These are phyloP conservation scores for Azemiops feae DNA, from an alignment of 2,113 vertebrate species.

Conservation along the genomic window DNA sequence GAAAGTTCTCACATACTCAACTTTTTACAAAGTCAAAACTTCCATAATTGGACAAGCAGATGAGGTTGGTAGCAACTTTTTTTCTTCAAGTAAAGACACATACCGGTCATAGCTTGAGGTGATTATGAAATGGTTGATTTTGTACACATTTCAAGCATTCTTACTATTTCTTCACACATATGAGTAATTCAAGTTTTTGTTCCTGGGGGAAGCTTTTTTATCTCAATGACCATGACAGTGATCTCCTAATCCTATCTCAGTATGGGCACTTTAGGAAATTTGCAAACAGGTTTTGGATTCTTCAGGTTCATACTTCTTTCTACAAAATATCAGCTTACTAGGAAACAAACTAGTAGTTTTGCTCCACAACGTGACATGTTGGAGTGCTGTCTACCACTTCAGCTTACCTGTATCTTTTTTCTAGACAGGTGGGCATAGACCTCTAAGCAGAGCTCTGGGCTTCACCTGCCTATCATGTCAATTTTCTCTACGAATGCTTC, in stretches of 20 bases:
- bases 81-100: too few species aligned
- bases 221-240: background rate
- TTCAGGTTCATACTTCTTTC: background rate
- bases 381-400: background rate
- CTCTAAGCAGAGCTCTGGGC: background rate
- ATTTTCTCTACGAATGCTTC: background rate
- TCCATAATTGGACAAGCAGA: background rate
- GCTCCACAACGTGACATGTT: background rate
- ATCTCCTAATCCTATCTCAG: background rate
- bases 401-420: background rate
- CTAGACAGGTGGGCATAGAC: background rate
- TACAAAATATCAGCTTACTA: background rate
- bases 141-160: background rate
- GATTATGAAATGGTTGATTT: background rate
- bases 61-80: too few species aligned
- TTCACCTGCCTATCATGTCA: background rate
- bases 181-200: background rate
- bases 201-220: background rate
- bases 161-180: background rate
- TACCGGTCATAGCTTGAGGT: background rate
- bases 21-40: background rate
- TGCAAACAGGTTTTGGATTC: background rate
- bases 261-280: background rate
- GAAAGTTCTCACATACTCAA: background rate
- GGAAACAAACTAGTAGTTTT: background rate